These are phyloP conservation scores for Zosterops pallidus DNA, from an alignment of 2,113 vertebrate species.

Conservation along the genomic window DNA sequence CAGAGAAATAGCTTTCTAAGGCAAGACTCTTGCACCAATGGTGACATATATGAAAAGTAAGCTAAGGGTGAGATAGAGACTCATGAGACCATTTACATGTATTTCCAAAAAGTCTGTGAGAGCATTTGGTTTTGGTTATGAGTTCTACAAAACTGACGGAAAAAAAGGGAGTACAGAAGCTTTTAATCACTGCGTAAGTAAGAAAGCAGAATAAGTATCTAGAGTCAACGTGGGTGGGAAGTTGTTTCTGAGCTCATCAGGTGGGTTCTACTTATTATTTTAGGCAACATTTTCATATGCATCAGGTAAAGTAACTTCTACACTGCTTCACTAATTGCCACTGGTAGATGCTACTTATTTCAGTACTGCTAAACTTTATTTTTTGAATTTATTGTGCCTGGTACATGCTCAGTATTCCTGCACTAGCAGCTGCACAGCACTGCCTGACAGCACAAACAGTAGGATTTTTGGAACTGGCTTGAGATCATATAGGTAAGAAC, in stretches of 20 bases:
- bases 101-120: not conserved
- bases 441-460: not conserved
- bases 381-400: not conserved
- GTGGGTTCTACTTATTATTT: not conserved
- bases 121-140: not conserved
- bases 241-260: not conserved
- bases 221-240: not conserved
- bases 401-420: fast-evolving
- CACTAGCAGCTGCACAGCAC: not conserved
- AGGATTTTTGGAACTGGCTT: not conserved
- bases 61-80: not conserved
- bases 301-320: not conserved
- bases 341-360: not conserved
- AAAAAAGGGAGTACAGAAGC: not conserved
- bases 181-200: not conserved
- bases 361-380: not conserved
- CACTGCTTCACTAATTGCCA: not conserved
- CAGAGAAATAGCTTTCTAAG: not conserved
- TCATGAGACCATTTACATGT: not conserved
- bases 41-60: not conserved
- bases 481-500: not conserved
- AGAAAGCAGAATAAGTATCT: not conserved
- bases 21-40: not conserved
- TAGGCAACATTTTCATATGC: not conserved
- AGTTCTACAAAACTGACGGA: not conserved